phyloP scores from a whole-genome alignment of 2,888 invertebrate genomes.

The Mylabris sibirica region DNA sequence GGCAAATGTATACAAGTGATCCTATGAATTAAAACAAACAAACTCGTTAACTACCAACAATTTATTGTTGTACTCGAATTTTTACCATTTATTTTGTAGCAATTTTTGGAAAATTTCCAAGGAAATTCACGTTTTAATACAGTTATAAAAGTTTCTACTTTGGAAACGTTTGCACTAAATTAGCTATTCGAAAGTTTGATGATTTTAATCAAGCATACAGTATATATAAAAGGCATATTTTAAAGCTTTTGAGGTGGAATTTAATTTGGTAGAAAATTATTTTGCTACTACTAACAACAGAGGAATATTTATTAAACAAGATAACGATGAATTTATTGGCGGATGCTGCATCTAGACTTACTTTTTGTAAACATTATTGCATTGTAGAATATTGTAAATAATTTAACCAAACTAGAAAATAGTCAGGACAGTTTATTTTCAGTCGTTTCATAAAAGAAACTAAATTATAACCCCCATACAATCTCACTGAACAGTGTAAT shows the following conservation, averaged over 20 bases:
- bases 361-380: background rate
- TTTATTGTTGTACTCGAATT: background rate
- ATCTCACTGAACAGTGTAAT: too few species aligned
- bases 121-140: too few species aligned
- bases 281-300: background rate
- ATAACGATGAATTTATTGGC: background rate
- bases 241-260: background rate
- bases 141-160: too few species aligned
- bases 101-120: too few species aligned
- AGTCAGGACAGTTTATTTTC: too few species aligned
- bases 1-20: slow-evolving; percentile 95
- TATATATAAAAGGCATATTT: background rate
- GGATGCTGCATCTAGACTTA: background rate
- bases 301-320: background rate
- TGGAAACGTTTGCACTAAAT: background rate
- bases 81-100: too few species aligned
- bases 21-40: slow-evolving; percentile 62
- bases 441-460: too few species aligned
- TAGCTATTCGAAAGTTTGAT: background rate
- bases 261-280: background rate
- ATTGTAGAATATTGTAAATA: background rate
- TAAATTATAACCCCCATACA: too few species aligned
- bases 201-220: background rate
- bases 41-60: slow-evolving; percentile 13
- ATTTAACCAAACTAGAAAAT: background rate